Percentiles rank a stretch among this genome's conserved stretches.
Evolutionary conservation across 2,113 vertebrate species (phyloP).

Genomic region (Aspidoscelis tigris): DNA sequence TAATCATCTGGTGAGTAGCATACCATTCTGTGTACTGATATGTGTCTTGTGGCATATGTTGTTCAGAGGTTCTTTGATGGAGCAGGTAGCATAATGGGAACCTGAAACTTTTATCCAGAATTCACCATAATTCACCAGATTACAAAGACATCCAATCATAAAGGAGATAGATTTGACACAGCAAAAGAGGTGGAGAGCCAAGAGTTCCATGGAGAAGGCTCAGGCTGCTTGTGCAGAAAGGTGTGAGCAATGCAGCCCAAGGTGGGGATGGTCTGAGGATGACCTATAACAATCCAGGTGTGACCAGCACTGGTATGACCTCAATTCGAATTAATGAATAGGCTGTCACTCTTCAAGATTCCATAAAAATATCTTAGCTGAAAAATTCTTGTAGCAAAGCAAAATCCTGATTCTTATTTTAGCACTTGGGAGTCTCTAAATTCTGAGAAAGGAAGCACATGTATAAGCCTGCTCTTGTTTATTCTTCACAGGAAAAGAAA

Average conservation of each 20-base stretch:
- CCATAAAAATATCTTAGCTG: slow-evolving; percentile 72
- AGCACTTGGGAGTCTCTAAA: not conserved
- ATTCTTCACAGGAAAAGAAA: slow-evolving; percentile 55
- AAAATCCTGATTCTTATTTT: not conserved
- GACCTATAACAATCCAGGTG: too few species aligned
- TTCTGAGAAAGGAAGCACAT: not conserved
- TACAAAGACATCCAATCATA: not conserved
- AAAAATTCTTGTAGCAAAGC: slow-evolving; percentile 65
- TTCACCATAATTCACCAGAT: too few species aligned
- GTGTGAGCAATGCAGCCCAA: too few species aligned
- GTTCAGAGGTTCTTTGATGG: not conserved
- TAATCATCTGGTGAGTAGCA: not conserved
- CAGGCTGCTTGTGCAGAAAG: too few species aligned
- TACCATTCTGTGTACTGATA: not conserved
- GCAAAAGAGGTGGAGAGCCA: too few species aligned
- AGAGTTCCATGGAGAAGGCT: too few species aligned
- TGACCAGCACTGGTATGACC: too few species aligned
- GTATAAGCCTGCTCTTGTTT: not conserved
- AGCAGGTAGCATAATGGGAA: not conserved
- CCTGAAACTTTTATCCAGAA: not conserved
- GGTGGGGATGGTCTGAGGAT: too few species aligned
- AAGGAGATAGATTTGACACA: too few species aligned
- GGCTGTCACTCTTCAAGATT: slow-evolving; percentile 61
- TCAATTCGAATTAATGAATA: too few species aligned
- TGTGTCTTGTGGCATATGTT: not conserved